Base-by-base conservation (phyloP, 2,888 invertebrate species). In the Zeuzera pyrina region DNA sequence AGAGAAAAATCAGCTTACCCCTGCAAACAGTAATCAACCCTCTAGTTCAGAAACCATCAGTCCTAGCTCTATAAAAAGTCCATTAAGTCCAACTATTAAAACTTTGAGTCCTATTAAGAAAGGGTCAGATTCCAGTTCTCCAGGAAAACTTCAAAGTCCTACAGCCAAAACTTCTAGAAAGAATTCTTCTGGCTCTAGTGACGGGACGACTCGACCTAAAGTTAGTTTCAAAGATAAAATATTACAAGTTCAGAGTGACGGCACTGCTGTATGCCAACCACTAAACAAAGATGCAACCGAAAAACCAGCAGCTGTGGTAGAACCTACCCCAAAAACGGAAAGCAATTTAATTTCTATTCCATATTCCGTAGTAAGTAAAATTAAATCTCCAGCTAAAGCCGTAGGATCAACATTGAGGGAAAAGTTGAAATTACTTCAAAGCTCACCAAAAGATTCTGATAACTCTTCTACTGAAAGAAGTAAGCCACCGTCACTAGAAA, bases 191-290 rank as follows among this genome's bases (percentile, higher is more conserved):
- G 81, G 73, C 15, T 84, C 68, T 12, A 84, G 74, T 47, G 78
- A 78, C 38, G 71, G 78, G 28, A 49, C 72, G 27, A 64, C 74
- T 6, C 63, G 71, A 24, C 85, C 87, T 33, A 87, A 88, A 76
- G 88, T 88, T 25, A 87, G 88, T 45, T 88, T 88, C 52, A 86
- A 77, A 59, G 87, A 88, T 52, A 86, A 84, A 66, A 87, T 87
- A 37, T 73, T 87, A 43, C 85, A 86, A 61, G 71, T 88, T 1
- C 86, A 87, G 46, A 77, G 78, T 41, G 84, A 84, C 39, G 84
- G 81, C 8, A 84, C 79, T 1, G 67, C 81, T 16, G 73, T 81
- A 2, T 71, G 68, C 45, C 83, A 84, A 43, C 84, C 84, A 2
- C 55, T 83, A 1, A 60, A 48, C 41, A 83, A 79, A 58, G 81